These are phyloP conservation scores for Trematomus bernacchii DNA, from an alignment of 2,797 vertebrate species.

Conservation along the genomic window DNA sequence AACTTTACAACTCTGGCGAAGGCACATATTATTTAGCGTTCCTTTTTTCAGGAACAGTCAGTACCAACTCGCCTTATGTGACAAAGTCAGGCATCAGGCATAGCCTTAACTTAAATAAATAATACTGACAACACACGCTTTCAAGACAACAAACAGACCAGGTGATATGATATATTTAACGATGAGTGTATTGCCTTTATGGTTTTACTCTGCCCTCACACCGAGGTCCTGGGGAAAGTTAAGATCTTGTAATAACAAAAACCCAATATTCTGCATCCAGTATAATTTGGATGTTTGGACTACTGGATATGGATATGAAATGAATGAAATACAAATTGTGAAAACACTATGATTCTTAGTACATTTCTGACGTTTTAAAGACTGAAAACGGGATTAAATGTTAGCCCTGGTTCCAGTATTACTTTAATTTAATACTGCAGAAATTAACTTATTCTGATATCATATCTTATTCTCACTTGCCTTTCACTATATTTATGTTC, in stretches of 20 bases:
- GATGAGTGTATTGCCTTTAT: not conserved
- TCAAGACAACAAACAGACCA: conserved; percentile 24
- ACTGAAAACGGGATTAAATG: no score
- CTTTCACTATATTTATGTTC: not conserved
- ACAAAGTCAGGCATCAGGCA: conserved; percentile 48
- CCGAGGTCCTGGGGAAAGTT: not conserved
- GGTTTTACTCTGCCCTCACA: not conserved
- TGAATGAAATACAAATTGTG: not conserved
- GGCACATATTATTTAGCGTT: conserved; percentile 45
- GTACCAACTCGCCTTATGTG: conserved; percentile 40
- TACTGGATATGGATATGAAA: not conserved
- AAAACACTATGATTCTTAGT: not conserved
- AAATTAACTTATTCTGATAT: not conserved
- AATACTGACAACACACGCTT: conserved; percentile 50
- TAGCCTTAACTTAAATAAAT: conserved; percentile 66
- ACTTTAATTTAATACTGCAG: not conserved
- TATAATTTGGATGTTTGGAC: not conserved
- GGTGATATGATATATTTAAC: no score
- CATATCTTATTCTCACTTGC: not conserved
- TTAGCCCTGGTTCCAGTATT: not conserved
- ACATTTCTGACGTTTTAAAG: not conserved
- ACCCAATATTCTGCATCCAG: not conserved
- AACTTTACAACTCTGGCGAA: conserved; percentile 26
- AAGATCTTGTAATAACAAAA: not conserved
- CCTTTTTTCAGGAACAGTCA: conserved; percentile 28